Percentiles rank a stretch among this genome's conserved stretches.
Evolutionary conservation across 2,888 invertebrate species (phyloP).

Genomic region (Ectemnius cavifrons): DNA sequence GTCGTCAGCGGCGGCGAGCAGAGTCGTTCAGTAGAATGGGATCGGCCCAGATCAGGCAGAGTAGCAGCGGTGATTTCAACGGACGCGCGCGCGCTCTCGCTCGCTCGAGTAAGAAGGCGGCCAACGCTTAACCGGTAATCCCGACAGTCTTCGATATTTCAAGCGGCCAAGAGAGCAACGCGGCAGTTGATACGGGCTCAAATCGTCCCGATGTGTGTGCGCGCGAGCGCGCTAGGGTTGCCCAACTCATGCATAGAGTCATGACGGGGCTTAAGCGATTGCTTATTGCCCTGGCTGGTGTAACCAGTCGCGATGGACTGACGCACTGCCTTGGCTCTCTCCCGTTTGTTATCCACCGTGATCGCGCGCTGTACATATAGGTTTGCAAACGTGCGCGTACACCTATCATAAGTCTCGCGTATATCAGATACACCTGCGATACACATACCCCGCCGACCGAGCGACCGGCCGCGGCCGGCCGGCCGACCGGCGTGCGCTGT

Average conservation of each 20-base stretch:
- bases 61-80: slow-evolving; percentile 11
- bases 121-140: slow-evolving; percentile 38
- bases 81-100: too few relatives aligned
- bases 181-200: slow-evolving; percentile 28
- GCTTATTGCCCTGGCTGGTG: slow-evolving; percentile 63
- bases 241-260: slow-evolving; percentile 72
- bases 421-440: slow-evolving; percentile 7
- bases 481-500: background rate
- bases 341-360: slow-evolving; percentile 58
- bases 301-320: slow-evolving; percentile 59
- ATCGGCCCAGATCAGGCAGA: slow-evolving; percentile 41
- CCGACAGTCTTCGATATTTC: slow-evolving; percentile 49
- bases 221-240: slow-evolving; percentile 43
- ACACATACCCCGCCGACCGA: background rate
- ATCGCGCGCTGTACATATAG: slow-evolving; percentile 17
- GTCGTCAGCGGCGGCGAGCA: too few relatives aligned
- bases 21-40: slow-evolving; percentile 3
- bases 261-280: slow-evolving; percentile 68
- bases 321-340: slow-evolving; percentile 58
- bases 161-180: slow-evolving; percentile 44
- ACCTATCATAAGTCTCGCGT: slow-evolving; percentile 4
- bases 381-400: slow-evolving; percentile 17
- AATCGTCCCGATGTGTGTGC: slow-evolving; percentile 46
- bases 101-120: slow-evolving; percentile 5
- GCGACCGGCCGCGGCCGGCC: background rate